Conservation (phyloP, 37 sponge, comb jelly and placozoan species). For the Aplysina aerophoba region DNA sequence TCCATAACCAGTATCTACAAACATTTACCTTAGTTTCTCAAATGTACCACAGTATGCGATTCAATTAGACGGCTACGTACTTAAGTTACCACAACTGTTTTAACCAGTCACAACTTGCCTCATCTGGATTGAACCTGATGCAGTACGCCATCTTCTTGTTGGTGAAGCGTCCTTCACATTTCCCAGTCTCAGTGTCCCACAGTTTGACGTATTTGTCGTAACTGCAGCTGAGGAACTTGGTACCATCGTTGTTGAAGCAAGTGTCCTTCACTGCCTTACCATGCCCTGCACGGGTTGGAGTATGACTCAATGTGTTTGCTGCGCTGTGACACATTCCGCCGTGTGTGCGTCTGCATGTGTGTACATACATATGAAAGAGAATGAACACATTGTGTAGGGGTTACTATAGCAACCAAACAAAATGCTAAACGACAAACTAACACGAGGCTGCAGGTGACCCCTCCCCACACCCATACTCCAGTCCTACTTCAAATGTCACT, state of each 20-base stretch:
- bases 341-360: background rate
- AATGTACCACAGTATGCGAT: too few relatives aligned
- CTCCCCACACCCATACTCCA: too few relatives aligned
- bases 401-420: too few relatives aligned
- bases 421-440: too few relatives aligned
- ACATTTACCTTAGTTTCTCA: too few relatives aligned
- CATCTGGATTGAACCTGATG: slow-evolving; percentile 95
- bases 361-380: slow-evolving; percentile 10
- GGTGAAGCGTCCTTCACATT: slow-evolving; percentile 77
- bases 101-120: slow-evolving; percentile 7
- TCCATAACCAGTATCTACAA: too few relatives aligned
- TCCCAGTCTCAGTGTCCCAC: slow-evolving; percentile 99
- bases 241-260: slow-evolving; percentile 91
- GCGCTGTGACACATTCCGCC: too few relatives aligned
- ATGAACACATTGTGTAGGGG: too few relatives aligned
- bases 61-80: too few relatives aligned
- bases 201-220: slow-evolving; percentile 93
- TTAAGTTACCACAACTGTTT: background rate
- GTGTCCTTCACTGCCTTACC: slow-evolving; percentile 92
- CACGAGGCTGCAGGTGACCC: too few relatives aligned
- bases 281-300: slow-evolving; percentile 65
- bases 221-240: slow-evolving; percentile 89
- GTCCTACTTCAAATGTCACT: too few relatives aligned
- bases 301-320: background rate
- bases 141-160: slow-evolving; percentile 95